Evolutionary conservation across 2,888 invertebrate genomes (phyloP), one percentile per base, ranked within the genome.

Genomic region (Idaea straminata): DNA sequence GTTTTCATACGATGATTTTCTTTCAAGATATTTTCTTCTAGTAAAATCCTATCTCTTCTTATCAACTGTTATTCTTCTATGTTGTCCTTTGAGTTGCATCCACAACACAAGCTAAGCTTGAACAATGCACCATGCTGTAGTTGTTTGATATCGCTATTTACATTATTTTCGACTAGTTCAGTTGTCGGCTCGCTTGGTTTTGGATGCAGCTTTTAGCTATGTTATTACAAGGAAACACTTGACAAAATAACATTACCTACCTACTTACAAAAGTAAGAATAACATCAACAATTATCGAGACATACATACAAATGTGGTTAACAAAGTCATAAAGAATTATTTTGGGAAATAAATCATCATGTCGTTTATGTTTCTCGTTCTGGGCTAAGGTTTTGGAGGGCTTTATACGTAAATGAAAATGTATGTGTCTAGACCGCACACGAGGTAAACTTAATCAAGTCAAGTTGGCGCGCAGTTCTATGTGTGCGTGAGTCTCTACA

Each of bases 121-220:
- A 76, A 79, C 83, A 75, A 76, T 67, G 78, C 79, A 77, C 81
- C n/a, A n/a, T n/a, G n/a, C n/a, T 73, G 70, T 66, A 59, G 74
- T 67, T 77, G 70, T 69, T 68, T 57, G 65, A 66, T 38, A 61
- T 62, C 63, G 65, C 66, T 38, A 61, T 61, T 63, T 35, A 62
- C 15, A 35, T 61, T 66, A 68, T 71, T 61, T 71, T 47, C 5
- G 65, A 69, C 68, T 65, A 68, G 64, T 74, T 72, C 36, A 63
- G 61, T 64, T 68, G 74, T 78, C 68, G 83, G 82, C 79, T 83
- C 69, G 82, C 78, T 81, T 77, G 83, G 83, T 81, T 82, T 77
- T 58, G 71, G 70, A 70, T 73, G 72, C 47, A 47, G 47, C 47
- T 47, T 47, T 47, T 47, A 47, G 3, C 47, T 47, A 47, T 4